Conservation (phyloP, 2,797 vertebrate species). For the Oryzias sinensis region DNA sequence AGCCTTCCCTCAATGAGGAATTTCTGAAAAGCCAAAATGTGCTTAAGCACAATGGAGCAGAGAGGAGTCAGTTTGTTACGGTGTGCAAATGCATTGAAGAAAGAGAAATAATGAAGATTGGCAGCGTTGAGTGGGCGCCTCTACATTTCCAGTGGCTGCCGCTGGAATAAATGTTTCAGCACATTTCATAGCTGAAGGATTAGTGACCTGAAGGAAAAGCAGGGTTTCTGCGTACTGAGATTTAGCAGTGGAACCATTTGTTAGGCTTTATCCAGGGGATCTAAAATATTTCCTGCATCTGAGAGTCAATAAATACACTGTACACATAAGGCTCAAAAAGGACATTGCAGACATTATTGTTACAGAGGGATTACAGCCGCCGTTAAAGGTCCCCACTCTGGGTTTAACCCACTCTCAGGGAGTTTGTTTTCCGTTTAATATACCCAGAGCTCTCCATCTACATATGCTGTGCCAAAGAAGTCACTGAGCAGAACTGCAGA, state of each 20-base stretch:
- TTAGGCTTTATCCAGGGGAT: slow-evolving; percentile 37
- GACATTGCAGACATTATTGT: slow-evolving; percentile 4
- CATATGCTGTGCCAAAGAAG: slow-evolving; percentile 42
- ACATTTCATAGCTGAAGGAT: slow-evolving; percentile 25
- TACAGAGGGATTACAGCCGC: slow-evolving; percentile 9
- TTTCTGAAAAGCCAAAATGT: slow-evolving; percentile 2
- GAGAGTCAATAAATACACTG: slow-evolving; percentile 10
- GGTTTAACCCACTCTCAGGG: slow-evolving; percentile 62
- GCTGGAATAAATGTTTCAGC: slow-evolving; percentile 8
- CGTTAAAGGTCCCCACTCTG: slow-evolving; percentile 23
- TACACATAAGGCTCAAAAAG: slow-evolving; percentile 8
- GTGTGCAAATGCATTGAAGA: neutral
- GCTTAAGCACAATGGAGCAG: slow-evolving; percentile 13
- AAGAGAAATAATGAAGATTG: slow-evolving; percentile 4
- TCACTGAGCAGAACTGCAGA: slow-evolving; percentile 14
- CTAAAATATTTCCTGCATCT: slow-evolving; percentile 24
- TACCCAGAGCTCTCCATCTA: slow-evolving; percentile 34
- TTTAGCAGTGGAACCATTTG: slow-evolving; percentile 19
- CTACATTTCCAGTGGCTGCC: neutral
- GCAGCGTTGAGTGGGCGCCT: neutral
- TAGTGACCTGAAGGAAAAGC: slow-evolving; percentile 7
- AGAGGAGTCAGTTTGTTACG: neutral
- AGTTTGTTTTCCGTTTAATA: slow-evolving; percentile 49
- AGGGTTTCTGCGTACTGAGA: slow-evolving; percentile 18
- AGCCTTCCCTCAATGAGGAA: neutral